phyloP scores from a whole-genome alignment of 2,797 vertebrate genomes.

The Novumbra hubbsi region DNA sequence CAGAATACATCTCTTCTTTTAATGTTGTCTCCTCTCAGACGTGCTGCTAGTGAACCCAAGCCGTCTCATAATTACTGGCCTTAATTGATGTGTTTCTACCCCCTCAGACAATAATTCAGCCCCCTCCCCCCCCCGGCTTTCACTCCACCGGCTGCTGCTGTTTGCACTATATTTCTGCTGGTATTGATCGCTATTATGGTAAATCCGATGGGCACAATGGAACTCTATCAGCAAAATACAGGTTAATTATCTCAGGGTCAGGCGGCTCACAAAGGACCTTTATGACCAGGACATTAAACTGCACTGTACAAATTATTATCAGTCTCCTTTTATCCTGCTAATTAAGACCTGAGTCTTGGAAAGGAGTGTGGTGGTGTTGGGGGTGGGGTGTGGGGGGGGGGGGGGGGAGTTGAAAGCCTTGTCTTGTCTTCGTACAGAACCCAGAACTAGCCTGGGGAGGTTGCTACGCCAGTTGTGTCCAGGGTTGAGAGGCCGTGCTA shows the following conservation, averaged over 20 bases:
- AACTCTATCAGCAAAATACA: conserved; percentile 79
- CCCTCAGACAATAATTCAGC: conserved; percentile 68
- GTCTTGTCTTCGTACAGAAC: too few species aligned
- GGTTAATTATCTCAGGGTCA: conserved; percentile 82
- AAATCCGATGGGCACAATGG: conserved; percentile 80
- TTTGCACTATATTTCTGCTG: conserved; percentile 76
- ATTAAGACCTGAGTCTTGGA: conserved; percentile 39
- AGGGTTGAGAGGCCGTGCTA: too few species aligned
- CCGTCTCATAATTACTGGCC: conserved; percentile 74
- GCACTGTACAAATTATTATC: conserved; percentile 66
- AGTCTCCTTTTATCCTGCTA: conserved; percentile 56
- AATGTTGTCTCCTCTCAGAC: conserved; percentile 67
- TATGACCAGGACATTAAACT: conserved; percentile 67
- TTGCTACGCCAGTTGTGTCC: too few species aligned
- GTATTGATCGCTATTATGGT: conserved; percentile 78
- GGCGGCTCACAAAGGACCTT: conserved; percentile 69
- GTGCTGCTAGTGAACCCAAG: conserved; percentile 64
- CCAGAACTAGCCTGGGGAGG: too few species aligned
- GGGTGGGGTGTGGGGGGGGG: too few species aligned
- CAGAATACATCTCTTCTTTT: conserved; percentile 68
- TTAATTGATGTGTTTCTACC: conserved; percentile 78
- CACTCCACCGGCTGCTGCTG: conserved; percentile 59
- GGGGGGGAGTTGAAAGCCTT: too few species aligned
- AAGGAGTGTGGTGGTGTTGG: not conserved
- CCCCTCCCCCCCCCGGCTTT: conserved; percentile 17